Conservation (phyloP, 1,140 invertebrate genomes). For the Hylaeus volcanicus region DNA sequence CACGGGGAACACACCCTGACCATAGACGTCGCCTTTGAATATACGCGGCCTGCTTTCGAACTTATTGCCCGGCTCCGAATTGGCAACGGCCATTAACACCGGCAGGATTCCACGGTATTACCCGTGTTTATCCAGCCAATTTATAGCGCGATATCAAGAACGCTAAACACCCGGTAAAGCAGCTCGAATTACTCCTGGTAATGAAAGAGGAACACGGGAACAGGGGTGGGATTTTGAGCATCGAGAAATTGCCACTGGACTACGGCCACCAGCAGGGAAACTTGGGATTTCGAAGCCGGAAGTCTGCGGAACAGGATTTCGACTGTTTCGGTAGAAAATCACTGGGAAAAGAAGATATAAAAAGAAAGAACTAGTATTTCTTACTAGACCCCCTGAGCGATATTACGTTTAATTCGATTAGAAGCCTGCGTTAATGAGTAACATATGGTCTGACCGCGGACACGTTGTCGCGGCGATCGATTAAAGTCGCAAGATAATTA, state of each 20-base stretch:
- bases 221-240: too few species aligned
- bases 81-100: constrained; percentile 17
- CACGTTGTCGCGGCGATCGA: constrained; percentile 34
- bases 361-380: too few species aligned
- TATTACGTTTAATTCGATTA: not conserved
- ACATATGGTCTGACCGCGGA: not conserved
- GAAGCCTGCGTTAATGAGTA: not conserved
- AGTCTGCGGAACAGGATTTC: too few species aligned
- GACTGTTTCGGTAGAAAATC: not conserved
- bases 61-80: constrained; percentile 25
- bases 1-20: not conserved
- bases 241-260: not conserved
- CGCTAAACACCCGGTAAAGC: constrained; percentile 3
- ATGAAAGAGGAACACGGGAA: not conserved
- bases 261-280: too few species aligned
- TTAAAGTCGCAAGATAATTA: constrained; percentile 62
- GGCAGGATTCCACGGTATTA: constrained; percentile 5
- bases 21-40: not conserved
- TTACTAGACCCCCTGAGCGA: too few species aligned
- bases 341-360: not conserved
- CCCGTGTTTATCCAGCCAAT: constrained; percentile 14
- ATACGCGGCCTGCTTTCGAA: constrained; percentile 1
- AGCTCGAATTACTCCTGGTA: constrained; percentile 17
- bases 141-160: constrained; percentile 28
- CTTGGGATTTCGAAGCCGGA: too few species aligned